These are phyloP conservation scores for Macrophya annulata DNA, from an alignment of 2,888 invertebrate species.

Conservation along the genomic window DNA sequence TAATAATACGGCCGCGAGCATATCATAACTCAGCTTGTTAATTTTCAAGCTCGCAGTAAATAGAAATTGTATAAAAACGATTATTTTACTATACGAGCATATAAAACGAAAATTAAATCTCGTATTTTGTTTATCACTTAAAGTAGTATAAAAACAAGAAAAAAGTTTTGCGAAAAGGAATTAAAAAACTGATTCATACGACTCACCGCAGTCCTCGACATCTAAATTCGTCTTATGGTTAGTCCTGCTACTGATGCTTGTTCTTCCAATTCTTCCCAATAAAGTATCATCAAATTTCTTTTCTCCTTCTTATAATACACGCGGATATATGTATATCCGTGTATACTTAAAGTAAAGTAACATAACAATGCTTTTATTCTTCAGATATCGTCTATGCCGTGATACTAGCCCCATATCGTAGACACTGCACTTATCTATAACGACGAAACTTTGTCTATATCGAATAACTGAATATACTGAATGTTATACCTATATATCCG, in stretches of 20 bases:
- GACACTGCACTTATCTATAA: not conserved
- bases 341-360: not conserved
- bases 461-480: no score
- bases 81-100: not conserved
- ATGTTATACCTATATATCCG: no score
- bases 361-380: conserved; percentile 34
- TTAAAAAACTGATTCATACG: not conserved
- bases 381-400: not conserved
- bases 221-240: not conserved
- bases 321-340: not conserved
- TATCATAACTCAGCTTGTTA: conserved; percentile 30
- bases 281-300: not conserved
- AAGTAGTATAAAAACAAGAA: not conserved
- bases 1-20: not conserved
- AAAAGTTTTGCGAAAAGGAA: not conserved
- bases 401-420: not conserved
- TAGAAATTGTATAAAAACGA: not conserved
- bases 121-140: no score
- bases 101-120: no score
- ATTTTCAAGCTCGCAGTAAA: not conserved
- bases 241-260: not conserved
- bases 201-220: conserved; percentile 4
- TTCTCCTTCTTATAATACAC: not conserved
- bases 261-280: not conserved
- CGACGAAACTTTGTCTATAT: not conserved